A percentile compares a stretch with the other conserved stretches of the same genome.
Conservation (phyloP, 2,113 vertebrate genomes). For the Deroptyus accipitrinus region DNA sequence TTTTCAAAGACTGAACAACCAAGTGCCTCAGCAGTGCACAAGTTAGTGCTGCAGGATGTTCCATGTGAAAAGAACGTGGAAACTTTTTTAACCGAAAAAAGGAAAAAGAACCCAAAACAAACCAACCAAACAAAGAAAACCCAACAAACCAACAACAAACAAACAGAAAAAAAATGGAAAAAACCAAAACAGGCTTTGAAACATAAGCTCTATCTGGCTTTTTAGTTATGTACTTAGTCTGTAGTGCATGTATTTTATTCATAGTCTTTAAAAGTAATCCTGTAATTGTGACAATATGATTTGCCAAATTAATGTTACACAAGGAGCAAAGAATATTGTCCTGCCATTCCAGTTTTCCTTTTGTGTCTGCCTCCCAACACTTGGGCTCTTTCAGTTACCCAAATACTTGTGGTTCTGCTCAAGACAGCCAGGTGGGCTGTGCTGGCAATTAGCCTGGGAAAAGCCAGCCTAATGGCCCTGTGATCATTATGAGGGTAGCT, state of each 20-base stretch:
- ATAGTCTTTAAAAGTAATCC: not conserved
- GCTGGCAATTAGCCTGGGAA: not conserved
- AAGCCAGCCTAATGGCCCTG: not conserved
- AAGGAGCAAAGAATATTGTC: not conserved
- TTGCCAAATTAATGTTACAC: not conserved
- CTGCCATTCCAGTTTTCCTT: not conserved
- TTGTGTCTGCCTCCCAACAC: not conserved
- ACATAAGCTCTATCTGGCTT: not conserved
- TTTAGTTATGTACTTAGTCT: not conserved
- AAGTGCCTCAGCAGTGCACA: not conserved
- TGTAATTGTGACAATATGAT: not conserved
- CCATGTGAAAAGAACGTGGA: not conserved
- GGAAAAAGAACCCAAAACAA: fast-evolving
- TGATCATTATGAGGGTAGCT: not conserved
- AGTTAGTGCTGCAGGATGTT: not conserved
- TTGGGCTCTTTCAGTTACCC: not conserved
- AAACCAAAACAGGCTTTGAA: not conserved
- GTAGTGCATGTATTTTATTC: not conserved
- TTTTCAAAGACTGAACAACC: not conserved
- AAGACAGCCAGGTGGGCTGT: not conserved
- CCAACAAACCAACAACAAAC: too few relatives aligned
- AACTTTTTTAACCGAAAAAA: not conserved
- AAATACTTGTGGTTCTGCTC: not conserved
- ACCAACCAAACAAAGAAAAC: not conserved
- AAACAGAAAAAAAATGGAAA: not conserved